phyloP scores from a whole-genome alignment of 2,797 vertebrate species.

The Buceros bicornis region DNA sequence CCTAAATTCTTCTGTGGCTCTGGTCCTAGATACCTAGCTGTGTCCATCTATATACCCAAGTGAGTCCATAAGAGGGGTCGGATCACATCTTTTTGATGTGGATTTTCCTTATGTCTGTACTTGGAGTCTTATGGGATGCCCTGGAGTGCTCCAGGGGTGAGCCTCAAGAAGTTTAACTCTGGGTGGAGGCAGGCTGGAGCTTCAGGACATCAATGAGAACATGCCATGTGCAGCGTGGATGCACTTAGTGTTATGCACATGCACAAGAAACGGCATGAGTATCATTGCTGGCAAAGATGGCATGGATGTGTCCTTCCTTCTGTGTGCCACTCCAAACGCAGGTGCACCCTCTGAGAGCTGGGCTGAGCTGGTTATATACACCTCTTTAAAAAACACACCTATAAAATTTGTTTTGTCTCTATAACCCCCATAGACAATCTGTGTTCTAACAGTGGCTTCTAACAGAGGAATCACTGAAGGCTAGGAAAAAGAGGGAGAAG shows the following conservation, averaged over 20 bases:
- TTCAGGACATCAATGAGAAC: fast-evolving
- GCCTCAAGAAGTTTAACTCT: background rate
- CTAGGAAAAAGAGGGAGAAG: background rate
- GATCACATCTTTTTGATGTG: background rate
- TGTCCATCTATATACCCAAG: background rate
- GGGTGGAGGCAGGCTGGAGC: background rate
- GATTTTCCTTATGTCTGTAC: background rate
- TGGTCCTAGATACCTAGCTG: background rate
- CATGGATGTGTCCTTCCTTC: background rate
- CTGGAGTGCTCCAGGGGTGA: background rate
- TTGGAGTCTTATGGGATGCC: background rate
- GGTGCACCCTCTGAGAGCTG: background rate
- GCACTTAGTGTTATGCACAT: background rate
- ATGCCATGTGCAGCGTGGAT: fast-evolving
- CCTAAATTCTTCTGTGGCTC: background rate
- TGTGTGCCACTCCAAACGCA: background rate
- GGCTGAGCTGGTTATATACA: background rate
- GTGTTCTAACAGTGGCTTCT: background rate
- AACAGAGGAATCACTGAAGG: background rate
- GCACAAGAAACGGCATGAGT: background rate
- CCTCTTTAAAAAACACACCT: background rate
- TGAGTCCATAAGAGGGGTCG: fast-evolving
- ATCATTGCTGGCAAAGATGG: background rate
- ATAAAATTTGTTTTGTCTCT: background rate
- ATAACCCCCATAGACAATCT: background rate